Percentiles rank a stretch among this genome's conserved stretches.
Evolutionary conservation across 1,140 invertebrate genomes (phyloP).

Genomic region (Octopus bimaculoides): DNA sequence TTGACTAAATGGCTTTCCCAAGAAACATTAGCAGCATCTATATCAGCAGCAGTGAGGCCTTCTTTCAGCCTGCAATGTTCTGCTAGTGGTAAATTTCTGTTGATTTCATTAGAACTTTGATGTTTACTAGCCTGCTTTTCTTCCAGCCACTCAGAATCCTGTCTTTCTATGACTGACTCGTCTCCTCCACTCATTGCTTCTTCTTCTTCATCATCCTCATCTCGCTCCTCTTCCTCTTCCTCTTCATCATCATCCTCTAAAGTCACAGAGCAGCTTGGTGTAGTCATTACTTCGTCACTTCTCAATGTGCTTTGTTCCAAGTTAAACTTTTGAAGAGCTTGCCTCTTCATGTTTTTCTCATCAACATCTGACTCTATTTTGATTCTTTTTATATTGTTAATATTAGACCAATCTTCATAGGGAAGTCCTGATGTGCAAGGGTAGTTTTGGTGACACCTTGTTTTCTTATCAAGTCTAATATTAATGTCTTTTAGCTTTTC

Average conservation of each 20-base stretch:
- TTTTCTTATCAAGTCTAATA: slow-evolving; percentile 35
- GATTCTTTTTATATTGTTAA: slow-evolving; percentile 34
- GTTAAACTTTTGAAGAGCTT: slow-evolving; percentile 47
- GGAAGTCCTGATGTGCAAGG: slow-evolving; percentile 6
- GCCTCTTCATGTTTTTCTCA: slow-evolving; percentile 38
- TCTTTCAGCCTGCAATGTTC: slow-evolving; percentile 20
- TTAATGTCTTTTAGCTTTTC: slow-evolving; percentile 37
- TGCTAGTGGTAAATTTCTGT: slow-evolving; percentile 14
- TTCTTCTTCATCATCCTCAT: slow-evolving; percentile 23
- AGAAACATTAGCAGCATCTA: slow-evolving; percentile 61
- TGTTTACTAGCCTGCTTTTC: not conserved
- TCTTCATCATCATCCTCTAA: slow-evolving; percentile 19
- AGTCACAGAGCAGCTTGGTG: slow-evolving; percentile 13
- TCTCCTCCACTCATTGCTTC: slow-evolving; percentile 7
- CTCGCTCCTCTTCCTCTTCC: slow-evolving; percentile 22
- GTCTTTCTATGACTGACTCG: not conserved
- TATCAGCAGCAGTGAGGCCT: slow-evolving; percentile 21
- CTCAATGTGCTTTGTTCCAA: slow-evolving; percentile 23
- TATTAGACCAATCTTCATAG: slow-evolving; percentile 26
- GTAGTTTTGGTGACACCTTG: slow-evolving; percentile 18
- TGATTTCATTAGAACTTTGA: slow-evolving; percentile 3
- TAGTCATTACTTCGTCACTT: slow-evolving; percentile 1
- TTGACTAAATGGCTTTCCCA: slow-evolving; percentile 66
- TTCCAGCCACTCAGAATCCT: too few species aligned
- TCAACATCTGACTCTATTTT: slow-evolving; percentile 25